These are phyloP conservation scores for Diglossa cyanea DNA, from an alignment of 2,797 vertebrate genomes.

Conservation along the genomic window DNA sequence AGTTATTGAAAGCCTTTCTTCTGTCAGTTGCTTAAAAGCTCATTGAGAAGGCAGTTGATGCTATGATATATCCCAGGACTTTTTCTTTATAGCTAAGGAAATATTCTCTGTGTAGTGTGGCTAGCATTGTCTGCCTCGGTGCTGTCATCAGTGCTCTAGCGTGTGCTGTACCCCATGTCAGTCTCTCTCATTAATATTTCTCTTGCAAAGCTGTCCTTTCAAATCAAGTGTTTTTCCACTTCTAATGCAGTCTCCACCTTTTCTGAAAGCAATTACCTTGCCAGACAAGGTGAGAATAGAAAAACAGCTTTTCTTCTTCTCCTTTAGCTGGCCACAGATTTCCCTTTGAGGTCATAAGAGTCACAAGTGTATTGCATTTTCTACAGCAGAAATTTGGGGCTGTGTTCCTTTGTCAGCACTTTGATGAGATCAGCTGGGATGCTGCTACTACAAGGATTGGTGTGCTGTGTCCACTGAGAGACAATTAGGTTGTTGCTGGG, in stretches of 20 bases:
- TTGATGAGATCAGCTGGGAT: not conserved
- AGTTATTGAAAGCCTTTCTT: not conserved
- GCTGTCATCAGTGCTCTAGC: not conserved
- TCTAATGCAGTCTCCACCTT: rapidly evolving
- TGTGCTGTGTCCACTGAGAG: not conserved
- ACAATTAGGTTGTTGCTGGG: not conserved
- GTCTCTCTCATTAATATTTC: not conserved
- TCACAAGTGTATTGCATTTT: not conserved
- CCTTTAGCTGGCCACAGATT: not conserved
- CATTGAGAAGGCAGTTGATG: not conserved
- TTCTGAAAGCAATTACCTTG: not conserved
- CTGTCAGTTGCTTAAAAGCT: not conserved
- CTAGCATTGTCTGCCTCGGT: not conserved
- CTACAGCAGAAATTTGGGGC: not conserved
- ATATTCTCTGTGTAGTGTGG: not conserved
- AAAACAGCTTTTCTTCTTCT: not conserved
- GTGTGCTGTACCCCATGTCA: not conserved
- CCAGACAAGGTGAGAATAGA: not conserved
- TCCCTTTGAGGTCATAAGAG: not conserved
- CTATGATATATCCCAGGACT: not conserved
- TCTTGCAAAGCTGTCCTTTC: not conserved
- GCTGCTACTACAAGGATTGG: not conserved
- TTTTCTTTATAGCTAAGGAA: not conserved
- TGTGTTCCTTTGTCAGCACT: not conserved
- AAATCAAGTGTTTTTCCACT: not conserved